Percentiles rank a stretch among this genome's conserved stretches.
Evolutionary conservation across 2,888 invertebrate genomes (phyloP).

Genomic region (Caenorhabditis auriculariae): DNA sequence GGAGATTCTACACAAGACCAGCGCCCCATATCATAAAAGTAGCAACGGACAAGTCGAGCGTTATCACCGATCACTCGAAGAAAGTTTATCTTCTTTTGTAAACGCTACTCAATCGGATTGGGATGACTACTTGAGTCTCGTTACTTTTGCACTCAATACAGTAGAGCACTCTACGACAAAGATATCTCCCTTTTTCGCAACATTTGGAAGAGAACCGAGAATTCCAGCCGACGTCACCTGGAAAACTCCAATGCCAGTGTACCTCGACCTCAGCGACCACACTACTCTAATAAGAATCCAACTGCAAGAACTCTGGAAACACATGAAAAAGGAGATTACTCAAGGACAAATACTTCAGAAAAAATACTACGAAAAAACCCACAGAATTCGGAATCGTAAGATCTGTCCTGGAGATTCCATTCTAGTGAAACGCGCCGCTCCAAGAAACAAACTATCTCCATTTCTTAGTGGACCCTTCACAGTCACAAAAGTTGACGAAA

Average conservation of each 20-base stretch:
- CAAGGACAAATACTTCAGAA: neutral
- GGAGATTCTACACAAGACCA: neutral
- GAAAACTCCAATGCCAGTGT: too few species aligned
- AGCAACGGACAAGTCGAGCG: slow-evolving; percentile 1
- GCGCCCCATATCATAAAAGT: neutral
- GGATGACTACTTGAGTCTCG: neutral
- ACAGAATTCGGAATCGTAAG: too few species aligned
- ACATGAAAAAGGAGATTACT: too few species aligned
- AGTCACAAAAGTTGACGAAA: neutral
- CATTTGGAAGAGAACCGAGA: too few species aligned
- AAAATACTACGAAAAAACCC: neutral
- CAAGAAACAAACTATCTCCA: neutral
- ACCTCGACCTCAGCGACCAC: too few species aligned
- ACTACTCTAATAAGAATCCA: too few species aligned
- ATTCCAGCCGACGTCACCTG: too few species aligned
- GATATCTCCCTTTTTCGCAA: neutral
- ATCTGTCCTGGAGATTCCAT: neutral
- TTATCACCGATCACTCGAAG: slow-evolving; percentile 1
- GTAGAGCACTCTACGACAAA: neutral
- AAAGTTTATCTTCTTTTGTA: neutral
- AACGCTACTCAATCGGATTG: neutral
- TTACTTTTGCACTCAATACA: neutral
- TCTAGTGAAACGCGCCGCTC: neutral
- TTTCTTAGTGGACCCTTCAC: neutral
- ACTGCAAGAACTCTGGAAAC: too few species aligned